These are phyloP conservation scores for Lamellibrachia luymesi DNA, from an alignment of 1,140 invertebrate species.

Conservation along the genomic window DNA sequence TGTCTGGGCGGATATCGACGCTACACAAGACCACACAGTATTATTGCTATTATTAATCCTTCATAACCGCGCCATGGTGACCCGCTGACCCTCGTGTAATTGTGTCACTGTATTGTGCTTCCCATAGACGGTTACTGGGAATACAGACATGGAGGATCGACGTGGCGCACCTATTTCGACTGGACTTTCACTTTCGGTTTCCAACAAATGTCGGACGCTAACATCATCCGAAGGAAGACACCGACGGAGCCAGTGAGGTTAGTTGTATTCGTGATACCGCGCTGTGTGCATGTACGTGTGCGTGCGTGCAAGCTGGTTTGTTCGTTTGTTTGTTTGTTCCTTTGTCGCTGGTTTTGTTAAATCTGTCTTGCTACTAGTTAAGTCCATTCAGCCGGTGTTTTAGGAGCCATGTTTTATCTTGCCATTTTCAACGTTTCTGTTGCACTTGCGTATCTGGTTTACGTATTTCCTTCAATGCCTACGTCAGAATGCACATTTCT, in stretches of 20 bases:
- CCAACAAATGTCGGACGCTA: neutral
- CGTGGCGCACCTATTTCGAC: conserved; percentile 21
- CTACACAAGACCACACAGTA: no score
- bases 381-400: no score
- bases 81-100: neutral
- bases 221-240: neutral
- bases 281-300: neutral
- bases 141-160: conserved; percentile 14
- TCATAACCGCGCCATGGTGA: neutral
- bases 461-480: no score
- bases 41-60: no score
- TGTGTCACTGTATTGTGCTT: neutral
- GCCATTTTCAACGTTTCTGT: no score
- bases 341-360: no score
- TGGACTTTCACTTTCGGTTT: conserved; percentile 22
- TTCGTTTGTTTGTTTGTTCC: neutral
- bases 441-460: no score
- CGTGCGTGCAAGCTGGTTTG: neutral
- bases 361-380: no score
- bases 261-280: neutral
- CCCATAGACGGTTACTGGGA: conserved; percentile 18
- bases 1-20: no score
- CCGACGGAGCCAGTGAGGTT: conserved; percentile 9
- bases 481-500: no score
- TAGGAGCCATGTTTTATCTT: no score